These are phyloP conservation scores for Gymnosoma rotundatum DNA, from an alignment of 2,888 invertebrate genomes.

Conservation along the genomic window DNA sequence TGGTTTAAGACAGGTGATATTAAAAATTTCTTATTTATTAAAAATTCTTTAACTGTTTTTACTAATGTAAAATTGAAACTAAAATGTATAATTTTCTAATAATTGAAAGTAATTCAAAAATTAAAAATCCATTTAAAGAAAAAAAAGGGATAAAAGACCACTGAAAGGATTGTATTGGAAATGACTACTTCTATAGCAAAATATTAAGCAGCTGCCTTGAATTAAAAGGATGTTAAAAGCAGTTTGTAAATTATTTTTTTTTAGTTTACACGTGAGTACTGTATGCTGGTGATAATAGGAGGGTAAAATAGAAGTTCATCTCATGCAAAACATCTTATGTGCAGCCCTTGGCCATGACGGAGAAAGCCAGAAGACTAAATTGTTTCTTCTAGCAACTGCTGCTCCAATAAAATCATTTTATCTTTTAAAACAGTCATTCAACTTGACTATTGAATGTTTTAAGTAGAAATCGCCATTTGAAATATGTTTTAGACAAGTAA, in stretches of 20 bases:
- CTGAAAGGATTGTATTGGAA: slow-evolving; percentile 4
- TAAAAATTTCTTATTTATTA: slow-evolving; percentile 23
- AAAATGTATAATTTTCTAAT: slow-evolving; percentile 48
- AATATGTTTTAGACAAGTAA: no score
- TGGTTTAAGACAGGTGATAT: slow-evolving; percentile 19
- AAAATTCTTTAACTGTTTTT: slow-evolving; percentile 20
- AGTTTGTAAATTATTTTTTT: neutral
- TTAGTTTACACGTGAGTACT: neutral
- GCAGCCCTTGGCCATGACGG: no score
- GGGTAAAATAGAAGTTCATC: no score
- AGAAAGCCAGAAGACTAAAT: no score
- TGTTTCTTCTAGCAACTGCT: no score
- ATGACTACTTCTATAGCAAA: neutral
- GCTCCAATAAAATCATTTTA: no score
- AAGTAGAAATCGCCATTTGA: no score
- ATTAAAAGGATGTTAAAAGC: neutral
- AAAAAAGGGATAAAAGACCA: neutral
- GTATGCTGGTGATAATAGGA: no score
- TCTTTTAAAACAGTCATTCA: no score
- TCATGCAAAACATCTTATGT: no score
- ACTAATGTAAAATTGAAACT: slow-evolving; percentile 13
- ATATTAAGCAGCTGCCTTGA: slow-evolving; percentile 13
- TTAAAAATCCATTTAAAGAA: slow-evolving; percentile 44
- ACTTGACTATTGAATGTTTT: no score
- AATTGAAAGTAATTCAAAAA: slow-evolving; percentile 51